Conservation (phyloP, 2,888 invertebrate genomes). For the Caenorhabditis wallacei region DNA sequence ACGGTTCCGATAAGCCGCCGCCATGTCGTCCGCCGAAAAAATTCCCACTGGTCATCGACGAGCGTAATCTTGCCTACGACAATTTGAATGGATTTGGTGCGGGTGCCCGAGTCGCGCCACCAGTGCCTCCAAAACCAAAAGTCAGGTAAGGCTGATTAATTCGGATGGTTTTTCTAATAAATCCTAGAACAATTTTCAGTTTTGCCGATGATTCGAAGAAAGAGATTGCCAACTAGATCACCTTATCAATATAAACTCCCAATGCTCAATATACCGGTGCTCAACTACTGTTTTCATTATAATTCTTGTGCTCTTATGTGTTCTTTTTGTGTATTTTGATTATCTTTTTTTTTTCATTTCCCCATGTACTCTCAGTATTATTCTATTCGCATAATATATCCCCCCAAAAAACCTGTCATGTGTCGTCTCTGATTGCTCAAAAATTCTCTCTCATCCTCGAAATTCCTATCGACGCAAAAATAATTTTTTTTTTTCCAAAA, state of each 20-base stretch:
- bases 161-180: neutral
- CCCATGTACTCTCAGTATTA: conserved; percentile 31
- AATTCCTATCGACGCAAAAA: neutral
- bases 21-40: conserved; percentile 72
- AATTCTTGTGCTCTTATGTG: neutral
- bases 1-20: conserved; percentile 55
- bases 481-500: no score
- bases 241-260: conserved; percentile 3
- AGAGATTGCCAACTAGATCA: conserved; percentile 23
- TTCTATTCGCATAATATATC: conserved; percentile 42
- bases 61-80: conserved; percentile 69
- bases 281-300: conserved; percentile 15
- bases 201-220: conserved; percentile 60
- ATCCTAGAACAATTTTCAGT: conserved; percentile 55
- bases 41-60: conserved; percentile 68
- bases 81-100: conserved; percentile 74
- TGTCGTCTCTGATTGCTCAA: conserved; percentile 24
- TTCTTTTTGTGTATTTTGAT: conserved; percentile 26
- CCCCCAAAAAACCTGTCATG: neutral
- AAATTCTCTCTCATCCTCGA: neutral
- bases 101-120: conserved; percentile 70
- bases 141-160: conserved; percentile 65
- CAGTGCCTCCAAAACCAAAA: conserved; percentile 81
- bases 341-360: conserved; percentile 4
- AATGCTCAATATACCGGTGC: conserved; percentile 3